Base-by-base conservation (phyloP, 2,797 vertebrate species). In the Pseudotriccus pelzelni region DNA sequence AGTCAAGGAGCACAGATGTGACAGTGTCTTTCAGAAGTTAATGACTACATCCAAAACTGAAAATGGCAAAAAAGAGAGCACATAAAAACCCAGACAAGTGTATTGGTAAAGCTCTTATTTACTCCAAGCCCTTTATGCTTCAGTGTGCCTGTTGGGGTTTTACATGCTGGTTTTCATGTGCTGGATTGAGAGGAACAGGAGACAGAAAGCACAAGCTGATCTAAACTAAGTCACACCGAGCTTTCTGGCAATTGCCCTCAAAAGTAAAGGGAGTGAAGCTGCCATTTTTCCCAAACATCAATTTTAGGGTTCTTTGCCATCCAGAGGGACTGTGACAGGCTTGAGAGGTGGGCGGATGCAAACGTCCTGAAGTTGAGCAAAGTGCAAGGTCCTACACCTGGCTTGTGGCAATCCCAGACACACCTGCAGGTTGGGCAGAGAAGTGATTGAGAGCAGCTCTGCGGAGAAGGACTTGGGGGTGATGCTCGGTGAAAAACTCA, bases 191-290 rank as follows among this genome's bases (percentile, higher is more conserved):
- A 91, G 44, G 10, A 79, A 36, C 7, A 59, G 77, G 52, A 79
- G 36, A 64, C 8, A 74, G 50, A 79, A 92, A 79, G 44, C n/a
- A 64, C 15, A 59, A 68, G 14, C n/a, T n/a, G 34, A 44, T 50
- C 27, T 81, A 76, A 72, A 52, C 9, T 55, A 41, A 74, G 27
- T 70, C 6, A 1, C 44, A 44, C 6, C 10, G 15, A 27, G 21
- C 13, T 92, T 91, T 87, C 68, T 94, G 56, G 28, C 10, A 53
- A 34, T 60, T 89, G 50, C 27, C 14, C 62, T 89, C 62, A 37
- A 28, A 92, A 75, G 41, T 41, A 53, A 70, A 56, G 8, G 18
- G 10, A 63, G 16, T 24, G 34, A 87, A 68, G 22, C 44, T 63
- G n/a, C 27, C 14, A 56, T 81, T 89, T 67, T 80, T 19, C 34